phyloP scores from a whole-genome alignment of 2,888 invertebrate species.

The Hirudinaria manillensis region DNA sequence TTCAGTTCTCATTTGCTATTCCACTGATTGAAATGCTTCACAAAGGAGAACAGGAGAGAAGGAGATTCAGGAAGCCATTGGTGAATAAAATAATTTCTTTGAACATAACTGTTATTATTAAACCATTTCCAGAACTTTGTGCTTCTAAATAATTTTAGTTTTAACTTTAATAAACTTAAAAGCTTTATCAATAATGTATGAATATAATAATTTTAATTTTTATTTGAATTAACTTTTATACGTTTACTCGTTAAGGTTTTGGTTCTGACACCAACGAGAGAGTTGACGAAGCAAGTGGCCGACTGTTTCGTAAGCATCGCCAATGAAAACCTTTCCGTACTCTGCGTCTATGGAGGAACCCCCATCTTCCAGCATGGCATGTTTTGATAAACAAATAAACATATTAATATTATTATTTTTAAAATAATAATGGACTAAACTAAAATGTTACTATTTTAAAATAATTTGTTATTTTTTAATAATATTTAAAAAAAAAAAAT shows the following conservation, averaged over 20 bases:
- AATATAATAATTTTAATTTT: too few species aligned
- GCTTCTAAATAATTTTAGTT: too few species aligned
- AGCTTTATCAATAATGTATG: too few species aligned
- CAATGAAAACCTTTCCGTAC: constrained; percentile 36
- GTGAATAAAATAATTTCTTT: too few species aligned
- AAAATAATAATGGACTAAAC: background rate
- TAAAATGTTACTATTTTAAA: too few species aligned
- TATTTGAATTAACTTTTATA: too few species aligned
- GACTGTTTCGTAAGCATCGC: constrained; percentile 43
- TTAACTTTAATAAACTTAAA: too few species aligned
- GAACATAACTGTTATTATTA: too few species aligned
- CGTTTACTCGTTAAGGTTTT: constrained; percentile 10
- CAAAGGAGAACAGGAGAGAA: background rate
- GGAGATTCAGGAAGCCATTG: background rate
- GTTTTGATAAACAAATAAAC: constrained; percentile 4
- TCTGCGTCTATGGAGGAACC: constrained; percentile 49
- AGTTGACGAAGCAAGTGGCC: constrained; percentile 49
- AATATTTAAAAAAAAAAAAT: too few species aligned
- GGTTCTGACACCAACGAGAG: constrained; percentile 51
- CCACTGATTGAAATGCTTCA: constrained; percentile 45
- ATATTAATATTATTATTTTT: constrained; percentile 1
- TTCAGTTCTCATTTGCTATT: constrained; percentile 46
- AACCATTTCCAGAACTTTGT: too few species aligned
- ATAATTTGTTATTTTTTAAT: too few species aligned
- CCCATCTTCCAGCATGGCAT: constrained; percentile 46